Percentiles rank a stretch among this genome's conserved stretches.
These are phyloP conservation scores for Virgularia gustaviana DNA, from an alignment of 92 coral and sea anemone genomes.

Conservation along the genomic window DNA sequence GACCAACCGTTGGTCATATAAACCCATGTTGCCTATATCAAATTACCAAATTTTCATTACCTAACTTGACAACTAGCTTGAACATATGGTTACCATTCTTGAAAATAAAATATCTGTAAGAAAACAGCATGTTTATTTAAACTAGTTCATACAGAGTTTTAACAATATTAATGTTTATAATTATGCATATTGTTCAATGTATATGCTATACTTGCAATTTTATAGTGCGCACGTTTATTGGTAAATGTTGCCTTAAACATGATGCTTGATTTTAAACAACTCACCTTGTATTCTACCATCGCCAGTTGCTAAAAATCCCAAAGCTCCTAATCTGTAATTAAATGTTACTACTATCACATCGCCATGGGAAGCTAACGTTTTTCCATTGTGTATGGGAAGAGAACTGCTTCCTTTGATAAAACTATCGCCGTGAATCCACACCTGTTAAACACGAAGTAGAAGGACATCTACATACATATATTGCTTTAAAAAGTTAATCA, in stretches of 20 bases:
- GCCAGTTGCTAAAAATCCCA: slow-evolving; percentile 32
- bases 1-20: slow-evolving; percentile 82
- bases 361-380: slow-evolving; percentile 31
- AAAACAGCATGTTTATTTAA: no score
- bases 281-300: slow-evolving; percentile 24
- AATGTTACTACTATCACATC: slow-evolving; percentile 36
- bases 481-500: neutral
- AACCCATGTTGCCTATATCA: slow-evolving; percentile 31
- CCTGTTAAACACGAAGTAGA: neutral
- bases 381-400: slow-evolving; percentile 51
- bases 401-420: slow-evolving; percentile 49
- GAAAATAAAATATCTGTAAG: no score
- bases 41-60: no score
- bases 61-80: no score
- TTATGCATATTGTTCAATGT: no score
- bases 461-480: neutral
- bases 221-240: no score
- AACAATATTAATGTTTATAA: no score
- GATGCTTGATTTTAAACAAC: no score
- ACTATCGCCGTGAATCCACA: slow-evolving; percentile 38
- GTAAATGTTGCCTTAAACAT: no score
- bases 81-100: no score
- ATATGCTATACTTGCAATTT: no score
- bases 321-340: slow-evolving; percentile 39
- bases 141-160: no score